A percentile compares a stretch with the other conserved stretches of the same genome.
phyloP scores from a whole-genome alignment of 2,113 vertebrate species.

The Corythornis cristatus region DNA sequence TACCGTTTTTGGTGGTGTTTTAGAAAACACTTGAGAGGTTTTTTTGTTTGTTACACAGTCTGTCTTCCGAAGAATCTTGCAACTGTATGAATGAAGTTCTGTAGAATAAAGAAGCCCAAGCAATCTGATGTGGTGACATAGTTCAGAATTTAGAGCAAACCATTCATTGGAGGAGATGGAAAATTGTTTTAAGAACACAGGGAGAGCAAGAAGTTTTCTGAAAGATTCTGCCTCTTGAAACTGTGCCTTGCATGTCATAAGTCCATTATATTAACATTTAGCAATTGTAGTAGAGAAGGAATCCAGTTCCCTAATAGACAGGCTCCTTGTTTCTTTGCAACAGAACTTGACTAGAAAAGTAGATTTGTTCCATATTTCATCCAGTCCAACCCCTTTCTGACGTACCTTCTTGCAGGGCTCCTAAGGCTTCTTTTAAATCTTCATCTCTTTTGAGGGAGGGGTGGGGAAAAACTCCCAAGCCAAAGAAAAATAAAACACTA shows the following conservation, averaged over 20 bases:
- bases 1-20: not conserved
- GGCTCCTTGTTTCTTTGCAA: not conserved
- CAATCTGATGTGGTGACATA: not conserved
- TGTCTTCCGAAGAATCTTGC: not conserved
- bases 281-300: not conserved
- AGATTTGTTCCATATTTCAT: rapidly evolving
- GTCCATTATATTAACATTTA: not conserved
- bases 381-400: not conserved
- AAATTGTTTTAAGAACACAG: not conserved
- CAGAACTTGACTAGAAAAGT: not conserved
- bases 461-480: not conserved
- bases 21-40: not conserved
- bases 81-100: not conserved
- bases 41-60: not conserved
- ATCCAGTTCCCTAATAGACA: not conserved
- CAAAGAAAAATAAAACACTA: not conserved
- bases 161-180: not conserved
- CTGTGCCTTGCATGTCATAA: not conserved
- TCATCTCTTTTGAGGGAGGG: not conserved
- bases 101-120: not conserved
- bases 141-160: not conserved
- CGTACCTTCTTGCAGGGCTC: not conserved
- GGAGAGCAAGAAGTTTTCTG: not conserved
- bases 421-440: not conserved
- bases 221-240: not conserved